Conservation (phyloP, 2,113 vertebrate genomes). For the Nestor notabilis region DNA sequence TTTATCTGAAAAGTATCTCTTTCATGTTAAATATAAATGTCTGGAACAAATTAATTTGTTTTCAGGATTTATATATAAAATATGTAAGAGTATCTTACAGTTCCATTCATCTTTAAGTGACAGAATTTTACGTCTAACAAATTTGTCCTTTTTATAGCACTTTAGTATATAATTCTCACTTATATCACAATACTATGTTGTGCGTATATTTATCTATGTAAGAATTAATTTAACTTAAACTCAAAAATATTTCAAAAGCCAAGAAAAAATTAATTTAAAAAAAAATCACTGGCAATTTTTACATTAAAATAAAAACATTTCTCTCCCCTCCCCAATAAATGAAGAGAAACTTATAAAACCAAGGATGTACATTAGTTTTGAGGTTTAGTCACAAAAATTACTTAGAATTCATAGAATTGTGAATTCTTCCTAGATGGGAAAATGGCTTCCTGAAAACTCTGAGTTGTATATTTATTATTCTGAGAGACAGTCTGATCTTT, state of each 20-base stretch:
- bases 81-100: background rate
- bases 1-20: background rate
- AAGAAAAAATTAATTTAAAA: background rate
- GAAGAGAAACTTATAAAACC: background rate
- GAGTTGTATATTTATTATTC: background rate
- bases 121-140: background rate
- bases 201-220: background rate
- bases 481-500: background rate
- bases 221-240: background rate
- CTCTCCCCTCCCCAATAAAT: accelerated
- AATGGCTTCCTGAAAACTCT: background rate
- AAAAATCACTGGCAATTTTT: accelerated
- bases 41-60: background rate
- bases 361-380: background rate
- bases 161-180: background rate
- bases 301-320: background rate
- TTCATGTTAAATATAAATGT: background rate
- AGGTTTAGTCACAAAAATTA: background rate
- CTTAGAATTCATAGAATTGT: background rate
- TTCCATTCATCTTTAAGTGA: background rate
- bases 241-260: background rate
- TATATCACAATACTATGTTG: background rate
- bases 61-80: background rate
- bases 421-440: background rate
- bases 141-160: background rate